phyloP scores from a whole-genome alignment of 2,113 vertebrate genomes.

The Rhea americana region DNA sequence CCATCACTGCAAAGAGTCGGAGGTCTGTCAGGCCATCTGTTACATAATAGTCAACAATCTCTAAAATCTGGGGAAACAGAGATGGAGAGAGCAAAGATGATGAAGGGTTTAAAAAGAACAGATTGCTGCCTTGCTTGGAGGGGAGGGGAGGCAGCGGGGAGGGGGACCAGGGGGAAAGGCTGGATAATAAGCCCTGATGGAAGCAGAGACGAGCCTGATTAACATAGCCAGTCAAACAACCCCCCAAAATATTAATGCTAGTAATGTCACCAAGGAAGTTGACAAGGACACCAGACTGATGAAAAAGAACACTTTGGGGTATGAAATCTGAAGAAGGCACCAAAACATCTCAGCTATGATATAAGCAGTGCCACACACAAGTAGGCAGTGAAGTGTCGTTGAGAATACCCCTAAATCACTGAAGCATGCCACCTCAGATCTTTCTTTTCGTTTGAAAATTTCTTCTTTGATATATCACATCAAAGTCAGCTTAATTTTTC shows the following conservation, averaged over 20 bases:
- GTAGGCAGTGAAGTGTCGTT: not conserved
- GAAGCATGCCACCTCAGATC: not conserved
- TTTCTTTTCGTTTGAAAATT: not conserved
- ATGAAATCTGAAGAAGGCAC: slow-evolving; percentile 27
- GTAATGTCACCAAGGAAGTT: slow-evolving; percentile 47
- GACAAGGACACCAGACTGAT: slow-evolving; percentile 51
- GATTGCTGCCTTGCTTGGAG: slow-evolving; percentile 75
- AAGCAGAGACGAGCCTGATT: slow-evolving; percentile 70
- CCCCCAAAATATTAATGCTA: slow-evolving; percentile 49
- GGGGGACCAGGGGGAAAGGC: slow-evolving; percentile 25
- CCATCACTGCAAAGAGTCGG: slow-evolving; percentile 89
- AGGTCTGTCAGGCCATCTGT: slow-evolving; percentile 94
- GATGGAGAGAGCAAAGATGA: slow-evolving; percentile 76
- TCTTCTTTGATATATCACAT: not conserved
- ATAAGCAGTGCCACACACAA: not conserved
- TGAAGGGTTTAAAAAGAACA: slow-evolving; percentile 79
- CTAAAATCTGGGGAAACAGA: slow-evolving; percentile 84
- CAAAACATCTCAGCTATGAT: not conserved
- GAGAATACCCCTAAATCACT: not conserved
- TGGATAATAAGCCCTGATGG: slow-evolving; percentile 68
- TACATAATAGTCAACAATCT: slow-evolving; percentile 93
- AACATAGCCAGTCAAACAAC: slow-evolving; percentile 72
- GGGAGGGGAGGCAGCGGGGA: not conserved
- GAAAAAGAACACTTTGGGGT: slow-evolving; percentile 17
- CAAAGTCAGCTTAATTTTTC: not conserved